Conservation (phyloP, 2,797 vertebrate species). For the Thripadectes ignobilis region DNA sequence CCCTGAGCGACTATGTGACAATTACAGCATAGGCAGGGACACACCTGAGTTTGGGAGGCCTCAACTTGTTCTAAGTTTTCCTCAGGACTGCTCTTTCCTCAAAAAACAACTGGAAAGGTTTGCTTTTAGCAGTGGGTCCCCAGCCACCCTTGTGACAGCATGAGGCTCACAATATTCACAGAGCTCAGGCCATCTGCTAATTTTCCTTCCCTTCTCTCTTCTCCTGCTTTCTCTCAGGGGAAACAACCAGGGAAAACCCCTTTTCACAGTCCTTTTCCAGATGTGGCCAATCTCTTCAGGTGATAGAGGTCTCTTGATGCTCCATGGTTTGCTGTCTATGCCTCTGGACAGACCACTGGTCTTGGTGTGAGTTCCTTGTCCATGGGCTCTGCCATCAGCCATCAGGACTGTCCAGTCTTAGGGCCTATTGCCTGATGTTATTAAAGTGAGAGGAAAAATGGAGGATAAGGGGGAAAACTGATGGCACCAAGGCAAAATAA, state of each 20-base stretch:
- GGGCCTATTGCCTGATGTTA: background rate
- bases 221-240: background rate
- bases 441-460: background rate
- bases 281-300: background rate
- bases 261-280: background rate
- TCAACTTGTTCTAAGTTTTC: background rate
- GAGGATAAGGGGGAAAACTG: background rate
- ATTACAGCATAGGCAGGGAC: background rate
- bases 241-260: background rate
- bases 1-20: background rate
- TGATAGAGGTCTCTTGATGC: background rate
- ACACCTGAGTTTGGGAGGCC: background rate
- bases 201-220: background rate
- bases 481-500: background rate
- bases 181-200: background rate
- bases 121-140: background rate
- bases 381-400: background rate
- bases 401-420: background rate
- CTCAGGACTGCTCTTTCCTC: background rate
- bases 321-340: background rate
- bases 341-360: background rate
- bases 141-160: accelerated
- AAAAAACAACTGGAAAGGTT: background rate
- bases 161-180: background rate
- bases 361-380: background rate